Evolutionary conservation across 2,797 vertebrate species (phyloP), one percentile per base, ranked within the genome.

Genomic region (Thamnophis elegans): DNA sequence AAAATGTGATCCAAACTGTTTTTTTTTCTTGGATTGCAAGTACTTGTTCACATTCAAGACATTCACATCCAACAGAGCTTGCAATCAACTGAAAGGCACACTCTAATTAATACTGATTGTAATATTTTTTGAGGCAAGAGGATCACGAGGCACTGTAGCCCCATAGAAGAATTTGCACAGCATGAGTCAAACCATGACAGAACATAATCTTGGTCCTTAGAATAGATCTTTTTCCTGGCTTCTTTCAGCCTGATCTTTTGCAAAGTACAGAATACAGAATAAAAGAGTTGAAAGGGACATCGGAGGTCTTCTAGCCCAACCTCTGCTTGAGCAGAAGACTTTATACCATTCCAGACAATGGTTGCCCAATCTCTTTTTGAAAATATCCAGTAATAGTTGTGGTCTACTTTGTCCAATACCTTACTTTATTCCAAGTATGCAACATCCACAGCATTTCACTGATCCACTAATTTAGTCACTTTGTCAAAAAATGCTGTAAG

Each of bases 91-190:
- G 90, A 93, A 91, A 85, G 55, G 10, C 26, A 73, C 11, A 1
- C 14, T 92, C 47, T 88, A 91, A 93, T 93, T 93, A 88, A 91
- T 91, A 88, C 62, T 90, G 86, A 93, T 68, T 90, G 65, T 91
- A 85, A 88, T 89, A 60, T 25, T 82, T 87, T 82, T 78, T 65
- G 90, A 85, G 59, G 58, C 12, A 60, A n/a, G 36, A 32, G 85
- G 25, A 85, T 78, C 47, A 54, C n/a, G 47, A 42, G n/a, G 60
- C n/a, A 25, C 86, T 47, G 25, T 85, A 87, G 62, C 32, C 65
- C 25, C 8, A 3, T 47, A n/a, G 51, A 25, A 59, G 32, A 85
- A 73, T 90, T 68, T 90, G 60, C 88, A 87, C 54, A 73, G 62
- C 55, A 51, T 36, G 16, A 82, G 32, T 60, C 42, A 82, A 25